Evolutionary conservation across 2,113 vertebrate species (phyloP), one percentile per base, ranked within the genome.

Genomic region (Myotis brandtii): DNA sequence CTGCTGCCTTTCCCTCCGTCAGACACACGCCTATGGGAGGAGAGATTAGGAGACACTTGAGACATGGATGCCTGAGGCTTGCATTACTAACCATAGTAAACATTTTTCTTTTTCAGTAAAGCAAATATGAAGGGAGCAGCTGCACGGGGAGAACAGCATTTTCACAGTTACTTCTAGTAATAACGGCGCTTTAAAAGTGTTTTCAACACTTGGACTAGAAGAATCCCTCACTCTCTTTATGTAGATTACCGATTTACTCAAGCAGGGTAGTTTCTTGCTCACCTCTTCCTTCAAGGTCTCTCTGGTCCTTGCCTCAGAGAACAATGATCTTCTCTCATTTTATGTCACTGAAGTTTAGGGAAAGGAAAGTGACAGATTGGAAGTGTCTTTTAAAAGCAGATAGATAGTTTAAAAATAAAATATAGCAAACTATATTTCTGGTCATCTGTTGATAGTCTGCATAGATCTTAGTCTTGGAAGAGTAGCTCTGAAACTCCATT

Each of bases 151-250:
- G 88, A 97, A 93, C 73, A 86, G 79, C 37, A 94, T 96, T 97
- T 97, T 97, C 91, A 97, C 92, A 96, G 97, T 96, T 94, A 96
- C 89, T 97, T 95, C 89, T 93, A 89, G 83, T 91, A 89, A 95
- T 95, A 97, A 94, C 75, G 77, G 76, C 75, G 34, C 88, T 95
- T 95, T 66, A 89, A 95, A 96, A 95, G 90, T 95, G 91, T 95
- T 94, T 86, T 94, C 82, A 91, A 80, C 91, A 95, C 89, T 80
- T 88, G 81, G 73, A 72, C 43, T 66, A 7, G 30, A 76, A 90
- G 88, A 76, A 72, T 21, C 93, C 64, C 85, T 37, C 2, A 23
- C 52, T 87, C 46, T 69, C 43, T 70, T 75, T 77, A 75, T 56
- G 62, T 21, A 89, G 85, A 85, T 94, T 32, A 27, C 11, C n/a